Percentiles rank a stretch among this genome's conserved stretches.
Evolutionary conservation across 2,797 vertebrate species (phyloP).

Genomic region (Gymnothorax reevesii): DNA sequence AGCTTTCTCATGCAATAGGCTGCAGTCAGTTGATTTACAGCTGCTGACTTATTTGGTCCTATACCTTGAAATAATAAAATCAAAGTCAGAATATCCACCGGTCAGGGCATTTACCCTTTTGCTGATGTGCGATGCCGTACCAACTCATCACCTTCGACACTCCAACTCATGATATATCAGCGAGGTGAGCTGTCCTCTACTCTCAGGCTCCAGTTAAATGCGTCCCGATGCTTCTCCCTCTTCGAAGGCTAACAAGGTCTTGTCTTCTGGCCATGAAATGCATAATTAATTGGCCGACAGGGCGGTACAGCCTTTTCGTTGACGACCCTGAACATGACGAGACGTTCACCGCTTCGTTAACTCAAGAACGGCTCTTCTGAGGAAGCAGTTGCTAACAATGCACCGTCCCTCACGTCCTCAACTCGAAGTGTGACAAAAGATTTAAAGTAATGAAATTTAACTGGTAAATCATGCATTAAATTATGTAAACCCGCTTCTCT

Average conservation of each 20-base stretch:
- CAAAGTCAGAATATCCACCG: background rate
- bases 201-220: no score
- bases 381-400: background rate
- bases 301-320: no score
- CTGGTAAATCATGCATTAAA: conserved; percentile 8
- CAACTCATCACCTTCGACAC: background rate
- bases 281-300: no score
- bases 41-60: no score
- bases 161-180: background rate
- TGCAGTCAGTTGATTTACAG: no score
- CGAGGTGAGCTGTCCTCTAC: no score
- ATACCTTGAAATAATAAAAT: background rate
- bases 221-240: no score
- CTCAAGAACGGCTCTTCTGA: background rate
- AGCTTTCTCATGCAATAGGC: no score
- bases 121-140: background rate
- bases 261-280: no score
- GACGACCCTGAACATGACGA: background rate
- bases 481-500: background rate
- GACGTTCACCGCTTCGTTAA: background rate
- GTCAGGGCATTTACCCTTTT: background rate
- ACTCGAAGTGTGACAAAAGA: background rate
- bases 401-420: background rate
- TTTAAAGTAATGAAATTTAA: background rate
- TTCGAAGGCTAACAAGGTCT: no score